phyloP scores from a whole-genome alignment of 2,797 vertebrate genomes.

The Pangasius krempfi region DNA sequence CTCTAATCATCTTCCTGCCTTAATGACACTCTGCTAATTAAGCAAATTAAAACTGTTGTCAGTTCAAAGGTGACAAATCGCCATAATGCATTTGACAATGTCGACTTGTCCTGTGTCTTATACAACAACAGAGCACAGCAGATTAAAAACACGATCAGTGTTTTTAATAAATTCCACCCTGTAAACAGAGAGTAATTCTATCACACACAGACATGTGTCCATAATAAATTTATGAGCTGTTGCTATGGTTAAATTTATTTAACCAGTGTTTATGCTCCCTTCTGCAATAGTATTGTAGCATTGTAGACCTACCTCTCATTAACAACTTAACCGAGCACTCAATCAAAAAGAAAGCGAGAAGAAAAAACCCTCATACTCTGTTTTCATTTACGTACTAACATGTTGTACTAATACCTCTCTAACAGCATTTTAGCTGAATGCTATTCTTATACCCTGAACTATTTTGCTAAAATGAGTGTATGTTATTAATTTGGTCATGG shows the following conservation, averaged over 20 bases:
- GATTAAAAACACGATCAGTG: not conserved
- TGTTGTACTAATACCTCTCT: not conserved
- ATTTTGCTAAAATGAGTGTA: not conserved
- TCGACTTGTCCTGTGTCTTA: not conserved
- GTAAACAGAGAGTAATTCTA: not conserved
- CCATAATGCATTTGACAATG: conserved; percentile 53
- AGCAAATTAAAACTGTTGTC: conserved; percentile 62
- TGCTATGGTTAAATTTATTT: not conserved
- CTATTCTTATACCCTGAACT: not conserved
- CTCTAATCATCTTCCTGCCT: conserved; percentile 73
- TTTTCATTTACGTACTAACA: not conserved
- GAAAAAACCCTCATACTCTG: not conserved
- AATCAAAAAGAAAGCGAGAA: not conserved
- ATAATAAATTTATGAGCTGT: not conserved
- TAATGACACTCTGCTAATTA: conserved; percentile 70
- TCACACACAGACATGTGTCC: not conserved
- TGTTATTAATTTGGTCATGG: not conserved
- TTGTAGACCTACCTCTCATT: not conserved
- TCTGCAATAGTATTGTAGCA: not conserved
- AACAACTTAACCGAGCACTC: not conserved
- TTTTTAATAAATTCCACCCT: not conserved
- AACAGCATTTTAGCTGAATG: not conserved
- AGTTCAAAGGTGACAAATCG: conserved; percentile 62
- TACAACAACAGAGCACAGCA: not conserved
- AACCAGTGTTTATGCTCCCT: no score